Evolutionary conservation across 2,113 vertebrate species (phyloP).

Genomic region (Nycticorax nycticorax): DNA sequence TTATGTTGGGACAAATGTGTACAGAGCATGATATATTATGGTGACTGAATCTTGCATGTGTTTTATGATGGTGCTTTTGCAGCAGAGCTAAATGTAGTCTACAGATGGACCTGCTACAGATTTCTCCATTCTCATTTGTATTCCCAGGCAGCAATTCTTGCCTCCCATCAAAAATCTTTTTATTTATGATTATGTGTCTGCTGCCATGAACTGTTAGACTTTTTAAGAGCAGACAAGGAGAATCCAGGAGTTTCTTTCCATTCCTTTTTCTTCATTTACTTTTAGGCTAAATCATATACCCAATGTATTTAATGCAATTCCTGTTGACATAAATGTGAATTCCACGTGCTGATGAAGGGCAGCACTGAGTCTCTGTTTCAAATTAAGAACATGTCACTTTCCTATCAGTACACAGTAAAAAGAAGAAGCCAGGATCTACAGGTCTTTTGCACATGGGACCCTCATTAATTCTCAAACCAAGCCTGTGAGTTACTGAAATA

Average conservation of each 20-base stretch:
- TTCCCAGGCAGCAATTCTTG: not conserved
- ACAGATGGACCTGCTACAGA: not conserved
- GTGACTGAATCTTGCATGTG: not conserved
- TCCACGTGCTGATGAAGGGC: slow-evolving; percentile 61
- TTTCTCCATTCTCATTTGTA: not conserved
- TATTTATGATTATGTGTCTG: not conserved
- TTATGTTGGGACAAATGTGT: not conserved
- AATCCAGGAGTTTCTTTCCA: not conserved
- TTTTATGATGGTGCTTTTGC: not conserved
- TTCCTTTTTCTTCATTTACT: slow-evolving; percentile 21
- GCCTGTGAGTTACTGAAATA: not conserved
- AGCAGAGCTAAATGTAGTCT: slow-evolving; percentile 25
- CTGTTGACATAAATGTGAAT: slow-evolving; percentile 57
- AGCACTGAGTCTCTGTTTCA: slow-evolving; percentile 47
- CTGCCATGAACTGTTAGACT: not conserved
- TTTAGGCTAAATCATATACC: slow-evolving; percentile 29
- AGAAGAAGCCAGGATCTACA: slow-evolving; percentile 33
- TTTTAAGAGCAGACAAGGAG: slow-evolving; percentile 1
- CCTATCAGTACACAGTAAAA: slow-evolving; percentile 11
- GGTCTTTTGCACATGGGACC: not conserved
- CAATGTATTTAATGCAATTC: slow-evolving; percentile 3
- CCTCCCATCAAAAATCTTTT: not conserved
- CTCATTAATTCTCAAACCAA: slow-evolving; percentile 27
- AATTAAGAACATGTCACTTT: slow-evolving; percentile 55
- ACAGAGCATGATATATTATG: not conserved